Evolutionary conservation across 2,797 vertebrate genomes (phyloP).

Genomic region (Steatocranus sp.): DNA sequence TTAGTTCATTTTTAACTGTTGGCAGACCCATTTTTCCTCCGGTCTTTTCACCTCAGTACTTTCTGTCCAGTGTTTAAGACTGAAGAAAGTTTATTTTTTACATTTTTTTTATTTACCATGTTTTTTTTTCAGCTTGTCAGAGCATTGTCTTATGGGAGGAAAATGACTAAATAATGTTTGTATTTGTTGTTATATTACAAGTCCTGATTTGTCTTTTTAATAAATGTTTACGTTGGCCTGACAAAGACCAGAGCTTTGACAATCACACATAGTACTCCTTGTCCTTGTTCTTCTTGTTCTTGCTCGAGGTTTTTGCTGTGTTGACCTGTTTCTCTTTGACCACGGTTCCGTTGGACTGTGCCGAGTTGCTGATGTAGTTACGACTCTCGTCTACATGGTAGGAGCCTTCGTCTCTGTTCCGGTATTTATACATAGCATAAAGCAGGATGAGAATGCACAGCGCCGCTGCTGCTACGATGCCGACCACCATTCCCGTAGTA

Average conservation of each 20-base stretch:
- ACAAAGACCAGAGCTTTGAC: constrained; percentile 47
- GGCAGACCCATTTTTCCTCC: constrained; percentile 59
- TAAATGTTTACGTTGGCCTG: constrained; percentile 57
- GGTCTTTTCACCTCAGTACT: constrained; percentile 34
- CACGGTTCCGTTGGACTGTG: constrained; percentile 95
- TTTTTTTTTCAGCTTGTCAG: constrained; percentile 38
- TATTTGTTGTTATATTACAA: constrained; percentile 86
- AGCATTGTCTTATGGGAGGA: constrained; percentile 50
- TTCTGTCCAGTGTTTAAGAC: constrained; percentile 78
- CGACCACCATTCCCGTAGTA: constrained; percentile 98
- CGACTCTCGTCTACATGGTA: constrained; percentile 98
- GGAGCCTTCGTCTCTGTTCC: constrained; percentile 96
- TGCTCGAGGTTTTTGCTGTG: constrained; percentile 88
- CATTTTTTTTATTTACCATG: constrained; percentile 42
- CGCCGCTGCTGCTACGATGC: constrained; percentile 93
- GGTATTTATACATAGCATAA: constrained; percentile 99
- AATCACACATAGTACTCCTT: constrained; percentile 99
- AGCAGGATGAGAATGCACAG: constrained; percentile 98
- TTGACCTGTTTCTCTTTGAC: constrained; percentile 95
- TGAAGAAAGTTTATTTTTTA: constrained; percentile 68
- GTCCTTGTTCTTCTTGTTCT: constrained; percentile 99
- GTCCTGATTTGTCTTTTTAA: constrained; percentile 67
- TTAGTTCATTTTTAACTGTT: constrained; percentile 79
- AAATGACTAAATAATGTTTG: constrained; percentile 81
- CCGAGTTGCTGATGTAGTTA: constrained; percentile 99